Conservation (phyloP, 2,113 vertebrate genomes). For the Microtus richardsoni region DNA sequence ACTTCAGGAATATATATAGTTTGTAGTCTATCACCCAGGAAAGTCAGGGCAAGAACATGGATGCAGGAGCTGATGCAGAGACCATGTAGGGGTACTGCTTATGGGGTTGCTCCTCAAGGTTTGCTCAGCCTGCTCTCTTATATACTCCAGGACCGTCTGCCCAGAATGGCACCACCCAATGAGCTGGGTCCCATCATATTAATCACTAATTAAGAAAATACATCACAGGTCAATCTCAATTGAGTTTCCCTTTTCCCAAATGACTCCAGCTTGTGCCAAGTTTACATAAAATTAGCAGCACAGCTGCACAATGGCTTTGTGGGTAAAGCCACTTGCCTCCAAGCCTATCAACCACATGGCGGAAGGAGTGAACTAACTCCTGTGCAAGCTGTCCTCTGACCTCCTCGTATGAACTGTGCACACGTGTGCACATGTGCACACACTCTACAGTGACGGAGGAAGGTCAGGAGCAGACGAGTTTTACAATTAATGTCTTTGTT, state of each 20-base stretch:
- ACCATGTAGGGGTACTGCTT: background rate
- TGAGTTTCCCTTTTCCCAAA: background rate
- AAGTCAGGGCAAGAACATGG: background rate
- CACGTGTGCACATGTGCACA: background rate
- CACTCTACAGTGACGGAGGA: too few relatives aligned
- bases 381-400: background rate
- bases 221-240: background rate
- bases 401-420: background rate
- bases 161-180: background rate
- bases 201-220: background rate
- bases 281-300: background rate
- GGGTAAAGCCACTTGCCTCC: background rate
- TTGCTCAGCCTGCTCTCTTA: background rate
- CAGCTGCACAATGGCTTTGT: background rate
- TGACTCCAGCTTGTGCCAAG: background rate
- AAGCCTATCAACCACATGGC: background rate
- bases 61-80: background rate
- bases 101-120: background rate
- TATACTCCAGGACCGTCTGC: background rate
- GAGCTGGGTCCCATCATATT: background rate
- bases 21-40: background rate
- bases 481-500: background rate
- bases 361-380: background rate
- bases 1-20: background rate
- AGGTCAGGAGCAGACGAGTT: too few relatives aligned